phyloP scores from a whole-genome alignment of 2,888 invertebrate genomes.

The Lasioglossum zephyrum region DNA sequence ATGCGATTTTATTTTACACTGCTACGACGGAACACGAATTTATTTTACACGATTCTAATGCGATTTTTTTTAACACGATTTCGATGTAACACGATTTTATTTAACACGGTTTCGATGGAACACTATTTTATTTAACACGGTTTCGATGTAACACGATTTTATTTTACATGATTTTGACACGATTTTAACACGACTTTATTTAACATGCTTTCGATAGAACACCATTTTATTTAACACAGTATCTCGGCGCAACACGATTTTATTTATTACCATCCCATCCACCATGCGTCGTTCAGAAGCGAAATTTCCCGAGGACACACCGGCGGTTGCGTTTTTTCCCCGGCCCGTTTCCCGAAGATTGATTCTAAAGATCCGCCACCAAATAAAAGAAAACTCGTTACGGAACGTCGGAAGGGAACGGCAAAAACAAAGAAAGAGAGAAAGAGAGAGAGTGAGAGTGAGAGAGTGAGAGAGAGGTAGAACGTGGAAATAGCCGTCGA shows the following conservation, averaged over 20 bases:
- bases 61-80: background rate
- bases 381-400: conserved; percentile 11
- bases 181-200: too few species aligned
- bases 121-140: too few species aligned
- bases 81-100: too few species aligned
- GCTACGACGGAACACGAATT: too few species aligned
- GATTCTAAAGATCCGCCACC: background rate
- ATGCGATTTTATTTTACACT: too few species aligned
- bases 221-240: too few species aligned
- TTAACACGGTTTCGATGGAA: too few species aligned
- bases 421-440: background rate
- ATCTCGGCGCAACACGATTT: too few species aligned
- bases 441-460: background rate
- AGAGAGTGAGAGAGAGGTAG: background rate
- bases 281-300: background rate
- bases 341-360: background rate
- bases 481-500: background rate
- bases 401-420: background rate
- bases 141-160: too few species aligned
- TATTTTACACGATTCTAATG: too few species aligned
- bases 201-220: too few species aligned
- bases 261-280: background rate
- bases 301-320: background rate
- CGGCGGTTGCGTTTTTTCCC: background rate
- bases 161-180: too few species aligned